These are phyloP conservation scores for Diaperis boleti DNA, from an alignment of 2,888 invertebrate genomes.

Conservation along the genomic window DNA sequence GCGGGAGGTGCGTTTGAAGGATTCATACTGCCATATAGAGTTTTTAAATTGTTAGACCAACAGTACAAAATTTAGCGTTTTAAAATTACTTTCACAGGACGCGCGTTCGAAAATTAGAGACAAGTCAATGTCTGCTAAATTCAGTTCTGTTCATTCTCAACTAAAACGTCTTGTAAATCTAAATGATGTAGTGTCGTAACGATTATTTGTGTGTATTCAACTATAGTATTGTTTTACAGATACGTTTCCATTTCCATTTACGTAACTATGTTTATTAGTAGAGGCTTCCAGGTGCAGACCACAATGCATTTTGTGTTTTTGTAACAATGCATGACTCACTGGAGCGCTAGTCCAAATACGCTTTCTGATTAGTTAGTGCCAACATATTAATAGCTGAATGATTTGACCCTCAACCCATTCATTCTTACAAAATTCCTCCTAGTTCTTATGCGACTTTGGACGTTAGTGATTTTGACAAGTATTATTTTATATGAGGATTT, in stretches of 20 bases:
- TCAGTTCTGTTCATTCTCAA: background rate
- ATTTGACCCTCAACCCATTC: slow-evolving; percentile 1
- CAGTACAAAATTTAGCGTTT: background rate
- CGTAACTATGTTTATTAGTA: too few species aligned
- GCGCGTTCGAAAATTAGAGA: background rate
- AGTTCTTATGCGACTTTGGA: slow-evolving; percentile 20
- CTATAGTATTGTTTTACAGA: slow-evolving; percentile 1
- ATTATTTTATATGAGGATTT: slow-evolving; percentile 30
- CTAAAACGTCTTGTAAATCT: slow-evolving; percentile 7
- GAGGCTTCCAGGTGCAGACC: background rate
- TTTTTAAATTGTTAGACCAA: background rate
- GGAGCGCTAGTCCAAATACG: slow-evolving; percentile 16
- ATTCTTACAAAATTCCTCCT: slow-evolving; percentile 9
- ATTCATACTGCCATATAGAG: background rate
- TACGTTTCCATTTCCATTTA: too few species aligned
- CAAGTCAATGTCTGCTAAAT: background rate
- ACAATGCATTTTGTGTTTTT: background rate
- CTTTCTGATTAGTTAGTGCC: slow-evolving; percentile 23
- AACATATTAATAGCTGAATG: background rate
- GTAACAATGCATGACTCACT: background rate
- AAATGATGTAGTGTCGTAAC: slow-evolving; percentile 13
- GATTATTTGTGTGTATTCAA: slow-evolving; percentile 16
- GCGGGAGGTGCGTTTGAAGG: background rate
- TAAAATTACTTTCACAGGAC: background rate
- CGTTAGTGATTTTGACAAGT: slow-evolving; percentile 33